phyloP scores from a whole-genome alignment of 1,140 invertebrate genomes.

The Sycobia sp. region DNA sequence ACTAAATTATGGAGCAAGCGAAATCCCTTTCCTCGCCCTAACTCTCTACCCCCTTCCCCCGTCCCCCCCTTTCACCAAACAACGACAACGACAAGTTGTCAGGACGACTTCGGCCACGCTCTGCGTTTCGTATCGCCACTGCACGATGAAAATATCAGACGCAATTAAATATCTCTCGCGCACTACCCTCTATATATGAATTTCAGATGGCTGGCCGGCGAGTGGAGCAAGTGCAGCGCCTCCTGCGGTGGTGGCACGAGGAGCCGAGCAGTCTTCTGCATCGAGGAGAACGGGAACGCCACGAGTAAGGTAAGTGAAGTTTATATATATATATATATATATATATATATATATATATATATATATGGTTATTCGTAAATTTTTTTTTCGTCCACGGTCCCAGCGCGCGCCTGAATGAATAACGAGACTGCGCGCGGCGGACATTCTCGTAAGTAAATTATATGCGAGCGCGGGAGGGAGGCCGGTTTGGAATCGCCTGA shows the following conservation, averaged over 20 bases:
- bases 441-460: background rate
- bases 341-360: no score
- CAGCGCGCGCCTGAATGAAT: conserved; percentile 1
- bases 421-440: background rate
- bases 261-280: conserved; percentile 78
- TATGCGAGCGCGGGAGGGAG: background rate
- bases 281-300: conserved; percentile 71
- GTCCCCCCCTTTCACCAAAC: no score
- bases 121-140: no score
- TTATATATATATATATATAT: background rate
- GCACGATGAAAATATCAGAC: no score
- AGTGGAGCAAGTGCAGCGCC: conserved; percentile 83
- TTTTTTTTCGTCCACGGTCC: background rate
- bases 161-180: no score
- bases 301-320: conserved; percentile 74
- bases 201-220: conserved; percentile 83
- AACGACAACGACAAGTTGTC: no score
- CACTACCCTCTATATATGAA: background rate
- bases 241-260: conserved; percentile 83
- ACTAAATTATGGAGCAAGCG: no score
- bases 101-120: no score
- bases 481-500: no score
- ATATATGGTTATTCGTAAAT: no score
- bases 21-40: no score
- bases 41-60: no score